Conservation (phyloP, 2,113 vertebrate species). For the Pelodiscus sinensis region DNA sequence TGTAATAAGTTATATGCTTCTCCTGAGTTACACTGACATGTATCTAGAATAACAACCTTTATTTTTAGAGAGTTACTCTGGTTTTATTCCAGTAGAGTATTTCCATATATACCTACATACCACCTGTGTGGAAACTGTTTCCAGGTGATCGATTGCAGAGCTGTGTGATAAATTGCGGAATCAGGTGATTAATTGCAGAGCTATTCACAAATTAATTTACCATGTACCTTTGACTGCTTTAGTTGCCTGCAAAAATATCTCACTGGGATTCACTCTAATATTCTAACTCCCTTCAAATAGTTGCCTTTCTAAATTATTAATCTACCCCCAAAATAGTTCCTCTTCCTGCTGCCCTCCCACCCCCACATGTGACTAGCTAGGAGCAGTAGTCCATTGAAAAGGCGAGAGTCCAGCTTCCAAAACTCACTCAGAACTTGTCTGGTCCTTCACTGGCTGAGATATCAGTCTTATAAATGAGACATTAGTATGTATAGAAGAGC, state of each 20-base stretch:
- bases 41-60: neutral
- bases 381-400: neutral
- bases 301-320: neutral
- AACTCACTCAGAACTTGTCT: neutral
- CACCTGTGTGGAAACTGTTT: neutral
- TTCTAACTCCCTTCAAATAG: neutral
- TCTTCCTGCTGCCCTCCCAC: neutral
- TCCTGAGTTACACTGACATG: neutral
- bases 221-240: constrained; percentile 19
- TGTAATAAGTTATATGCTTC: neutral
- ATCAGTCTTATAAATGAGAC: neutral
- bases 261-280: constrained; percentile 41
- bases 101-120: neutral
- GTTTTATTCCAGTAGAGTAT: neutral
- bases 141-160: constrained; percentile 1
- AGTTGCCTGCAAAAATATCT: constrained; percentile 25
- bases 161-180: neutral
- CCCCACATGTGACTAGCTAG: neutral
- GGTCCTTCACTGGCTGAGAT: neutral
- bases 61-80: neutral
- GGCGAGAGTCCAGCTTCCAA: neutral
- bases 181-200: constrained; percentile 44
- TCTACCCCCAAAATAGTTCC: constrained; percentile 31
- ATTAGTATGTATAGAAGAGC: neutral
- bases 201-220: constrained; percentile 38